phyloP scores from a whole-genome alignment of 2,797 vertebrate genomes.

The Lutjanus argentimaculatus region DNA sequence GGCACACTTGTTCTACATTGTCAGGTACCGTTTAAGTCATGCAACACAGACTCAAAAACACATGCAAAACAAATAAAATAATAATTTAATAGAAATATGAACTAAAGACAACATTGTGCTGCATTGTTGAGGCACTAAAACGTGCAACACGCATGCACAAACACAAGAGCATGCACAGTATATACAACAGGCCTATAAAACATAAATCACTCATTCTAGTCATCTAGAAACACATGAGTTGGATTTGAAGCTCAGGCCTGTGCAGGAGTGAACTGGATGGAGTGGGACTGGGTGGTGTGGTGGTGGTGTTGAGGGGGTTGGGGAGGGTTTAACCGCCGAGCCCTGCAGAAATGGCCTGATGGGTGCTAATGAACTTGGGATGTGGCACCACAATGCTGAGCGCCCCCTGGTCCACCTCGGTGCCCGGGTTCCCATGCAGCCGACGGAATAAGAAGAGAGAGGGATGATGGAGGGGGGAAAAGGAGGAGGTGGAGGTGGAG shows the following conservation, averaged over 20 bases:
- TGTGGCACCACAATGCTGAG: conserved; percentile 87
- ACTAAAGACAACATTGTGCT: too few relatives aligned
- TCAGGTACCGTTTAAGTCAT: too few relatives aligned
- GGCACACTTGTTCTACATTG: too few relatives aligned
- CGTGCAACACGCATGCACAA: too few relatives aligned
- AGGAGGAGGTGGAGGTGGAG: not conserved
- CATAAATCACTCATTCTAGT: too few relatives aligned
- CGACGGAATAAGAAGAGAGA: conserved; percentile 44
- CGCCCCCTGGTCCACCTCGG: conserved; percentile 84
- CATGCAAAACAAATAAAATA: too few relatives aligned
- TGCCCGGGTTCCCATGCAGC: conserved; percentile 89
- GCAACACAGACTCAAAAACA: too few relatives aligned
- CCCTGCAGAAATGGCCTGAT: conserved; percentile 71
- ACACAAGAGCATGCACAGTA: too few relatives aligned
- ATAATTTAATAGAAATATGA: too few relatives aligned
- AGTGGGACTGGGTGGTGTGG: not conserved
- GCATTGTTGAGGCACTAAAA: too few relatives aligned
- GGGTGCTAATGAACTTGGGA: conserved; percentile 91
- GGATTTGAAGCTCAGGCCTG: conserved; percentile 17
- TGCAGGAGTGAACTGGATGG: conserved; percentile 12
- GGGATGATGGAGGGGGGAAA: conserved; percentile 39
- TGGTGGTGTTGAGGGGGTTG: conserved; percentile 41
- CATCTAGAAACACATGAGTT: conserved; percentile 5
- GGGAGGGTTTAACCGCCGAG: conserved; percentile 22
- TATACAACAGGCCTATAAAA: too few relatives aligned